Evolutionary conservation across 2,888 invertebrate species (phyloP), one percentile per base, ranked within the genome.

Genomic region (Microchrysa polita): DNA sequence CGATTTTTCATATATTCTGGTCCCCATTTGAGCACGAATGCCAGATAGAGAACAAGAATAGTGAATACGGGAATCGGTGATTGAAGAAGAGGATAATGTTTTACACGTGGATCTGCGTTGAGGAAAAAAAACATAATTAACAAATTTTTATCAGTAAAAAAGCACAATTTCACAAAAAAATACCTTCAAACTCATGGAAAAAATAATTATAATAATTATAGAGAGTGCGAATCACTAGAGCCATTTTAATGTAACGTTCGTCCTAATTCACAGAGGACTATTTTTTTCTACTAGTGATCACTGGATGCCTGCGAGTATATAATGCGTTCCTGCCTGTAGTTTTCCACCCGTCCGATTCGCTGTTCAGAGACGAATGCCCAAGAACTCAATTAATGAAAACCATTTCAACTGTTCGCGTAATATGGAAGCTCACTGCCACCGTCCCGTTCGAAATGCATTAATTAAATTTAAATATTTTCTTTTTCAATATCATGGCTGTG

Each of bases 1-100:
- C 90, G 86, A 74, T 90, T 86, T 73, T 87, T 87, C 94, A 94
- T 94, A 80, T 89, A 86, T 55, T 86, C 84, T 0, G 94, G 95
- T 0, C 95, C 94, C 80, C 90, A 86, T 79, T 88, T 88, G 23
- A 89, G 84, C 0, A 94, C 90, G 78, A 93, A 90, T 78, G 90
- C 86, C 14, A 94, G 84, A 81, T 95, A 95, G 0, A 87, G 73
- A 0, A 83, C 82, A 5, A 90, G 82, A 16, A 93, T 77, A 0
- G 83, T 63, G 0, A 91, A 1, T 0, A 87, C 87, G 72, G 91
- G 89, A 81, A 89, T 87, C 2, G 93, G 91, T 44, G 90, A 88
- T 0, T 88, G 86, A 79, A 92, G 88, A 48, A 95, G 81, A 2
- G 90, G 87, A 88, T 90, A 91, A 72, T 87, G 84, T 76, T 89